Evolutionary conservation across 2,888 invertebrate species (phyloP).

Genomic region (Spatulosminthurus flaviceps): DNA sequence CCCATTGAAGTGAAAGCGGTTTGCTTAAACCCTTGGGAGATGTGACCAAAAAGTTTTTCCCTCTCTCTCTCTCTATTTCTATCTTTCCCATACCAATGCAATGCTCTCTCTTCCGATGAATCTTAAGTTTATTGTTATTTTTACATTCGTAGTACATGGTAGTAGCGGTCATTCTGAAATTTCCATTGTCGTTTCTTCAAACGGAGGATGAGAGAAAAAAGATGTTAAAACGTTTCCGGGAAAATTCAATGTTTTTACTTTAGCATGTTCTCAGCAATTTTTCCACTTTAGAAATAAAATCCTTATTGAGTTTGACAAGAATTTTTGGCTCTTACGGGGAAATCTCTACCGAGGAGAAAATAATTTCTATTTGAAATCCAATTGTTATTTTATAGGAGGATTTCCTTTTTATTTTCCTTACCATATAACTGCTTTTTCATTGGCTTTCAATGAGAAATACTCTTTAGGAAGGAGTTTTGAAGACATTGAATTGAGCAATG

Average conservation of each 20-base stretch:
- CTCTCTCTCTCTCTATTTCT: conserved; percentile 5
- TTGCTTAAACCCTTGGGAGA: conserved; percentile 37
- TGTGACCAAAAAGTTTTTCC: conserved; percentile 42
- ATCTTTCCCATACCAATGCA: too few relatives aligned
- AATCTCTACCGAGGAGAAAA: not conserved
- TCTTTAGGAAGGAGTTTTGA: too few relatives aligned
- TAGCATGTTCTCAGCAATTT: too few relatives aligned
- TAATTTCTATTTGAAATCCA: conserved; percentile 5
- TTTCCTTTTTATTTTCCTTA: conserved; percentile 4
- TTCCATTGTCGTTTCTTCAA: conserved; percentile 12
- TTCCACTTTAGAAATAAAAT: too few relatives aligned
- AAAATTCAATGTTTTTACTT: too few relatives aligned
- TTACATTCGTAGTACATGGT: conserved; percentile 8
- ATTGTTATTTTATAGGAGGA: conserved; percentile 2
- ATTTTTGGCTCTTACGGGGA: too few relatives aligned
- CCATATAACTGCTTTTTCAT: not conserved
- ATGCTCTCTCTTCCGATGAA: not conserved
- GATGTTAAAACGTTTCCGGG: too few relatives aligned
- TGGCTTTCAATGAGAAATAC: not conserved
- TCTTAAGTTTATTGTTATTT: conserved; percentile 28
- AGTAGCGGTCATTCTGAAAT: conserved; percentile 12
- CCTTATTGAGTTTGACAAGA: too few relatives aligned
- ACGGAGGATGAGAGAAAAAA: not conserved
- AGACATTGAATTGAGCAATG: too few relatives aligned
- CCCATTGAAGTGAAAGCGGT: conserved; percentile 42